These are phyloP conservation scores for Pseudoatta argentina DNA, from an alignment of 1,140 invertebrate species.

Conservation along the genomic window DNA sequence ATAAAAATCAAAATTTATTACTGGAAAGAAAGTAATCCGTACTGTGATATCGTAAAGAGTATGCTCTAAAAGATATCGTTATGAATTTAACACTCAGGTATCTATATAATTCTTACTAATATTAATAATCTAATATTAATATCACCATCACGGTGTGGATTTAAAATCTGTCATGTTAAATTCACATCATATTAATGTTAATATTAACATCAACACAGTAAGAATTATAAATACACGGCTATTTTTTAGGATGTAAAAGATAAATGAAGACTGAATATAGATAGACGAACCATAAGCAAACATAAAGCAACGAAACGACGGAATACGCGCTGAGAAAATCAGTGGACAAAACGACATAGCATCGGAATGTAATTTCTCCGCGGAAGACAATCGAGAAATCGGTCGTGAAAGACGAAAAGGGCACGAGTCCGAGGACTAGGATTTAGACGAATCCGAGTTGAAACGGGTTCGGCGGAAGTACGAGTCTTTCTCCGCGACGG, in stretches of 20 bases:
- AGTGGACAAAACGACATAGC: slow-evolving; percentile 63
- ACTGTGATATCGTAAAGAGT: neutral
- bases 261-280: neutral
- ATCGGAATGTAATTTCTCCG: slow-evolving; percentile 83
- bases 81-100: too few relatives aligned
- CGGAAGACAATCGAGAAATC: slow-evolving; percentile 80
- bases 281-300: slow-evolving; percentile 28
- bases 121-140: too few relatives aligned
- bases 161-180: too few relatives aligned
- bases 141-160: too few relatives aligned
- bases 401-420: slow-evolving; percentile 66
- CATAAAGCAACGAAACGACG: slow-evolving; percentile 52
- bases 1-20: neutral
- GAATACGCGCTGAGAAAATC: slow-evolving; percentile 50
- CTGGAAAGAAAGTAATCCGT: neutral
- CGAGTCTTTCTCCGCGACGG: slow-evolving; percentile 40
- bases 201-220: too few relatives aligned
- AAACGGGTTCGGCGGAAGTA: slow-evolving; percentile 55
- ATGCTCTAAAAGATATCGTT: too few relatives aligned
- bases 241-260: neutral
- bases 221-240: too few relatives aligned
- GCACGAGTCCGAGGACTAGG: slow-evolving; percentile 35
- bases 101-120: too few relatives aligned
- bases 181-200: too few relatives aligned
- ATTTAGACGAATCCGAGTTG: slow-evolving; percentile 45